Percentiles rank a stretch among this genome's conserved stretches.
Conservation (phyloP, 1,140 invertebrate genomes). For the Euura lappo region DNA sequence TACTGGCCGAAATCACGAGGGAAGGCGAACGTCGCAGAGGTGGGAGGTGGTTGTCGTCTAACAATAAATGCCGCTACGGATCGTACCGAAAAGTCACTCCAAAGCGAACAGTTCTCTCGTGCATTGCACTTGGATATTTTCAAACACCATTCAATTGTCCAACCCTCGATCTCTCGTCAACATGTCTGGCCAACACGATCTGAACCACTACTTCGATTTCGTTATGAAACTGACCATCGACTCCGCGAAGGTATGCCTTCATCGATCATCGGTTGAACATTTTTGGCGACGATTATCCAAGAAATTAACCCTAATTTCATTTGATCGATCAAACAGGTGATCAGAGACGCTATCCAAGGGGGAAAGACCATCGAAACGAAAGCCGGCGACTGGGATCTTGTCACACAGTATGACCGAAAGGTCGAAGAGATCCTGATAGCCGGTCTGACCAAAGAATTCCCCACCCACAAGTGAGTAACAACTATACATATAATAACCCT, state of each 20-base stretch:
- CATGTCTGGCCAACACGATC: slow-evolving; percentile 29
- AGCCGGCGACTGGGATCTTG: slow-evolving; percentile 73
- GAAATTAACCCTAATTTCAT: neutral
- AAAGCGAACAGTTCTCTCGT: neutral
- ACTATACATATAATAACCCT: neutral
- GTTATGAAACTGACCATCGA: slow-evolving; percentile 37
- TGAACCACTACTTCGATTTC: slow-evolving; percentile 40
- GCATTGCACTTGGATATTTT: neutral
- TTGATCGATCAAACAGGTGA: slow-evolving; percentile 46
- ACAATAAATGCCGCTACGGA: neutral
- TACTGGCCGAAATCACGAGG: neutral
- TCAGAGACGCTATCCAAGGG: slow-evolving; percentile 43
- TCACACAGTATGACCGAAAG: slow-evolving; percentile 81
- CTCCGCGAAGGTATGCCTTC: slow-evolving; percentile 34
- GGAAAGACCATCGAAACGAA: slow-evolving; percentile 50
- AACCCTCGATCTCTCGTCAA: neutral
- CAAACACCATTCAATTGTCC: too few relatives aligned
- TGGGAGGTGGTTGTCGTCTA: neutral
- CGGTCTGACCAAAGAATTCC: slow-evolving; percentile 70
- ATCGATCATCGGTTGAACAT: slow-evolving; percentile 7
- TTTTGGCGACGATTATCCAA: neutral
- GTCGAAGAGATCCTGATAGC: slow-evolving; percentile 77
- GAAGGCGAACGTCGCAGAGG: neutral
- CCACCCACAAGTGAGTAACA: slow-evolving; percentile 72
- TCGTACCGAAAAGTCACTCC: neutral